Evolutionary conservation across 1,140 invertebrate genomes (phyloP).

Genomic region (Hyles vespertilio): DNA sequence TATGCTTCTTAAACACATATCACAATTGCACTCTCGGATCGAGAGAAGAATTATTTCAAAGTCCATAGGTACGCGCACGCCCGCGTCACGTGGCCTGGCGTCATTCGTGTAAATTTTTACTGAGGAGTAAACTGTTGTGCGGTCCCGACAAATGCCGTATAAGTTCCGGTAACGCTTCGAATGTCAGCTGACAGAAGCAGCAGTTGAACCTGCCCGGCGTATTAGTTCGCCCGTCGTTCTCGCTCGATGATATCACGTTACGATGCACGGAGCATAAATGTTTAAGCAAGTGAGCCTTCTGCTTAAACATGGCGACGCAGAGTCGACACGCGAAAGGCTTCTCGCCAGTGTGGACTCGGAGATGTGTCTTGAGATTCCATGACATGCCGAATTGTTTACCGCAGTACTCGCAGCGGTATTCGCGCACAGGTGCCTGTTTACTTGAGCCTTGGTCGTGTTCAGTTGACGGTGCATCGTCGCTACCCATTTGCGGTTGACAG

Average conservation of each 20-base stretch:
- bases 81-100: constrained; percentile 59
- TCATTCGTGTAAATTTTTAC: constrained; percentile 89
- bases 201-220: constrained; percentile 83
- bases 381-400: constrained; percentile 93
- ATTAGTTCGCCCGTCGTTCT: constrained; percentile 81
- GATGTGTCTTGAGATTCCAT: constrained; percentile 91
- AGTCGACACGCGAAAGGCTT: constrained; percentile 91
- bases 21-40: constrained; percentile 65
- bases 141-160: constrained; percentile 90
- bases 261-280: constrained; percentile 91
- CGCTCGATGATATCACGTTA: constrained; percentile 85
- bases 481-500: constrained; percentile 79
- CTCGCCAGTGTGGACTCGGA: constrained; percentile 90
- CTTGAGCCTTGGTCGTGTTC: constrained; percentile 75
- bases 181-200: constrained; percentile 89
- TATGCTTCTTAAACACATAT: constrained; percentile 70
- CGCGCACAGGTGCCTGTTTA: constrained; percentile 81
- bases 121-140: constrained; percentile 89
- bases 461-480: constrained; percentile 75
- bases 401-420: constrained; percentile 91
- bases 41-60: constrained; percentile 59
- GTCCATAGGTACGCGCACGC: constrained; percentile 50
- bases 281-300: constrained; percentile 90
- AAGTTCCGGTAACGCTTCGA: constrained; percentile 88
- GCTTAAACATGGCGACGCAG: constrained; percentile 92